Evolutionary conservation across 2,888 invertebrate genomes (phyloP), one percentile per base, ranked within the genome.

Genomic region (Ophioninae sp.): DNA sequence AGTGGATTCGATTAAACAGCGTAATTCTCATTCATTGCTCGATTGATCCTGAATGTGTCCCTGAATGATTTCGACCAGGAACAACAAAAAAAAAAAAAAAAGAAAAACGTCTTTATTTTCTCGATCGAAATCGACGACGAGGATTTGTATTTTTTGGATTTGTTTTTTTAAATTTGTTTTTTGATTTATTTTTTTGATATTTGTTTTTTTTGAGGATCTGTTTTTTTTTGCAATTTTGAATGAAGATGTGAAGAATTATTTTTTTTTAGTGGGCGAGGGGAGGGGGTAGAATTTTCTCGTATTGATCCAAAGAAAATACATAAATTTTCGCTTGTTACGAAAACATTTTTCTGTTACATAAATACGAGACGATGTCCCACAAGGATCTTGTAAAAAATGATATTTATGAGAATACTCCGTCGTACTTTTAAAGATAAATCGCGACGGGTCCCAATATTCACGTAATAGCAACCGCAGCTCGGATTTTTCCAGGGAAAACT

Each of bases 1-100:
- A 88, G 85, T 88, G 87, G 87, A 76, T 84, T 86, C 83, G 87
- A 88, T 88, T 88, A 86, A 82, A 82, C 84, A 74, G 78, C 83
- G 81, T 85, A 85, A 85, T 80, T 83, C 78, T 63, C 65, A 85
- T 81, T 85, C 85, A 88, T 87, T 87, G 86, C 74, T 81, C 81
- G 83, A 83, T 88, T 83, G 83, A 86, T 85, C 82, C 58, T 69
- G 51, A 51, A 51, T 65, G 44, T 58, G 80, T 80, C 84, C 67
- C 78, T 79, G 75, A 82, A 83, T 75, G 71, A 72, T 79, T 72
- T 75, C 20, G 61, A 79, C 81, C 65, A 74, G 64, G 44, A 73
- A 41, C 39, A 72, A n/a, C n/a, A n/a, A n/a, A n/a, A n/a, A n/a
- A n/a, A n/a, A 61, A 63, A 10, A 63, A 72, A 75, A 61, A 63